Evolutionary conservation across 2,797 vertebrate species (phyloP), one percentile per base, ranked within the genome.

Genomic region (Synaphobranchus kaupii): DNA sequence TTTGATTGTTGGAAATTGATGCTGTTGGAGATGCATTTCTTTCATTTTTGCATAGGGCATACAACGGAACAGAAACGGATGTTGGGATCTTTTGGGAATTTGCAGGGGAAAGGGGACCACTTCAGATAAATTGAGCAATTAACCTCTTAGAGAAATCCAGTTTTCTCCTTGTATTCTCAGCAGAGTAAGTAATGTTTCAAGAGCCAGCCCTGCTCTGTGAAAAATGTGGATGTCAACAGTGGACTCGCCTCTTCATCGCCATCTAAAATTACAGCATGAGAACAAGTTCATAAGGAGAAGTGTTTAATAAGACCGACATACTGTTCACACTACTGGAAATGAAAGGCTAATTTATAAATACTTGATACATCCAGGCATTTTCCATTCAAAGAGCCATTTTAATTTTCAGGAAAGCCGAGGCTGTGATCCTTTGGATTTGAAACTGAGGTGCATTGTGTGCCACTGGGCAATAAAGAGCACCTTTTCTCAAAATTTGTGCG

Each of bases 71-170:
- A 44, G 73, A 78, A 78, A 22, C 12, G 13, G 71, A 73, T 78
- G 73, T 44, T 7, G 73, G 34, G 15, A 22, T 39, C 31, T 44
- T 39, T 81, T 20, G 78, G 78, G 47, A 50, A 8, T 78, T 5
- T 6, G 15, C n/a, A 28, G n/a, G 66, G 66, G 15, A 39, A 39
- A 76, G 5, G 10, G 71, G 76, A 22, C 17, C 44, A 50, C 47
- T 81, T 13, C 47, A 48, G 15, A 81, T 81, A n/a, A 81, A 81
- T n/a, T 48, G 78, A 81, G 28, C 78, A 47, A 81, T 81, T 81
- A 48, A 7, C 44, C 78, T n/a, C 15, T 50, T n/a, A 22, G 17
- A 50, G 47, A 48, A 48, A 81, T 48, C 22, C 44, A n/a, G 47
- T 4, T 47, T n/a, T 81, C 13, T 47, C 22, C 47, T n/a, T 25